Evolutionary conservation across 2,113 vertebrate species (phyloP), one percentile per base, ranked within the genome.

Genomic region (Sorex fumeus): DNA sequence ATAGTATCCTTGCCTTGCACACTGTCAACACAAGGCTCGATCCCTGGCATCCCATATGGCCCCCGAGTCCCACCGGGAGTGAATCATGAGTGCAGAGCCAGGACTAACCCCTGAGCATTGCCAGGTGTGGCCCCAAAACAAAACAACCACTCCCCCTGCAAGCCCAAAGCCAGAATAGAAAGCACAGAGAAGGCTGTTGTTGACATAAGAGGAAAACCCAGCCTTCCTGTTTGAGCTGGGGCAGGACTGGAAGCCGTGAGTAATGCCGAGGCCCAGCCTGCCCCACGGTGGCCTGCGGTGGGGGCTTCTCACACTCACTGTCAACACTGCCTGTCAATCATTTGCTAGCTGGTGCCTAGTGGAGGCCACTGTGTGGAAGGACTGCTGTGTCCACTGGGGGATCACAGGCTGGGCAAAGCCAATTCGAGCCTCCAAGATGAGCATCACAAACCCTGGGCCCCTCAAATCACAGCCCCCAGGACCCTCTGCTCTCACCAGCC

Each of bases 201-300:
- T 98, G 97, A 98, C 98, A 98, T 94, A 95, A 98, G 98, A 98
- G 98, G 98, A 98, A 98, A 98, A 98, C 96, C 96, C 96, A 92
- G 96, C 97, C 97, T 99, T 99, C 99, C 99, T 99, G 99, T 98
- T 97, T 98, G 98, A 99, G 98, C 98, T 98, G 97, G 97, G 97
- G 97, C 98, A 98, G 98, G 98, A 98, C 98, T 98, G 98, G 98
- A 98, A 99, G 98, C 97, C 98, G 98, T 98, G 98, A 99, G 98
- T 99, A 99, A 99, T 98, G 98, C 98, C 96, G 98, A 98, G 97
- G 97, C 98, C 98, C 97, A 96, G 97, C 97, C 96, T 95, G 95
- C 96, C 96, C 93, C 94, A 97, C 97, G 95, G 95, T 96, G 93
- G 96, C 95, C 98, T 99, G 98, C 98, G 98, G 99, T 98, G 97